Conservation (phyloP, 64 coral and sea anemone species). For the Exaiptasia diaphana region DNA sequence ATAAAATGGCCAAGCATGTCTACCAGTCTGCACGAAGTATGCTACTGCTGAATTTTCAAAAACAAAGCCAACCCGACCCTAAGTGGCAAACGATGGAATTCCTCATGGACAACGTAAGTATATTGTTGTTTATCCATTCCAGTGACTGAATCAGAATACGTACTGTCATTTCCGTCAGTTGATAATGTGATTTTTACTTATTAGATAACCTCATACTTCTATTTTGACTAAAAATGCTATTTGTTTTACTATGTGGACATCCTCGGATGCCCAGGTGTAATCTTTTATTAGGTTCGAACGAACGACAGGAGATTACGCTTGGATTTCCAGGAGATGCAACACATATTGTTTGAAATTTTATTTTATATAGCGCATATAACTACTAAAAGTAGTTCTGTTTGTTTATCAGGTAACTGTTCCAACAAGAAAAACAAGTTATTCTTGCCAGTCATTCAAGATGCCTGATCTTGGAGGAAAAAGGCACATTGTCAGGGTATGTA, state of each 20-base stretch:
- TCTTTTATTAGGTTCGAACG: too few species aligned
- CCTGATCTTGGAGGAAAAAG: neutral
- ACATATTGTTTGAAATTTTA: too few species aligned
- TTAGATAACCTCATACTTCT: neutral
- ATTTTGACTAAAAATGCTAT: neutral
- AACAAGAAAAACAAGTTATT: neutral
- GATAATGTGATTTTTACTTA: neutral
- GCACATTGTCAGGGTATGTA: slow-evolving; percentile 13
- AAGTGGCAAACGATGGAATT: neutral
- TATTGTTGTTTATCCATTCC: neutral
- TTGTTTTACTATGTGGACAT: too few species aligned
- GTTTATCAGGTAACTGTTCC: neutral
- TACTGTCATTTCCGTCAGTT: neutral
- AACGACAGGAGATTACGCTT: too few species aligned
- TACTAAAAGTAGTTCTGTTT: neutral
- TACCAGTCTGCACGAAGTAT: neutral
- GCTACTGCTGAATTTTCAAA: neutral
- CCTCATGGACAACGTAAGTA: neutral
- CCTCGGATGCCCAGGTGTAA: too few species aligned
- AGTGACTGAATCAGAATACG: neutral
- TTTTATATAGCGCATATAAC: neutral
- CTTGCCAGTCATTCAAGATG: neutral
- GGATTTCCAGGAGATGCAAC: too few species aligned
- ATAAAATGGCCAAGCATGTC: neutral
- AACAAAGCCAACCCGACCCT: neutral